Evolutionary conservation across 2,113 vertebrate species (phyloP).

Genomic region (Felis catus): DNA sequence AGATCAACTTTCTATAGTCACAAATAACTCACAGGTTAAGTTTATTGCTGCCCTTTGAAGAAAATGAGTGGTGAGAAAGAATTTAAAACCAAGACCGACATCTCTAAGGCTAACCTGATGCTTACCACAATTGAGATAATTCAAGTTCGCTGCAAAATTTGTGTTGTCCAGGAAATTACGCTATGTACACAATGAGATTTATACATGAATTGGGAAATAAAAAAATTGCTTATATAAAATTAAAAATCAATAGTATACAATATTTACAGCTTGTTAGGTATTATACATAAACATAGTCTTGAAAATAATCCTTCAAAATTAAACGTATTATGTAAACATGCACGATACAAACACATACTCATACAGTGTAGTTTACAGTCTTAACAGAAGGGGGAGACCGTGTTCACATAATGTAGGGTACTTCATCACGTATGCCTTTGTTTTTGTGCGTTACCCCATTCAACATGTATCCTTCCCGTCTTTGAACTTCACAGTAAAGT

Average conservation of each 20-base stretch:
- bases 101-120: slow-evolving; percentile 39
- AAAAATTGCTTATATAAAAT: slow-evolving; percentile 85
- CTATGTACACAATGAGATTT: slow-evolving; percentile 78
- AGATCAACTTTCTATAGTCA: slow-evolving; percentile 60
- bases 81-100: slow-evolving; percentile 71
- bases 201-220: slow-evolving; percentile 85
- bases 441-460: not conserved
- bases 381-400: slow-evolving; percentile 52
- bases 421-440: slow-evolving; percentile 41
- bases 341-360: slow-evolving; percentile 65
- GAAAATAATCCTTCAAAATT: slow-evolving; percentile 72
- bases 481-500: slow-evolving; percentile 70
- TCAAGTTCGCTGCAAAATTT: slow-evolving; percentile 80
- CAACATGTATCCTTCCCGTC: not conserved
- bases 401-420: slow-evolving; percentile 50
- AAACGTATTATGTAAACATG: slow-evolving; percentile 81
- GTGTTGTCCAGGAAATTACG: slow-evolving; percentile 76
- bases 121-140: slow-evolving; percentile 69
- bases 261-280: slow-evolving; percentile 84
- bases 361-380: slow-evolving; percentile 69
- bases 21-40: slow-evolving; percentile 70
- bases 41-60: slow-evolving; percentile 83
- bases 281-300: slow-evolving; percentile 71
- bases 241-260: slow-evolving; percentile 84
- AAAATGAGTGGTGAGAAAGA: slow-evolving; percentile 72